These are phyloP conservation scores for Mylabris phalerata DNA, from an alignment of 1,140 invertebrate species.

Conservation along the genomic window DNA sequence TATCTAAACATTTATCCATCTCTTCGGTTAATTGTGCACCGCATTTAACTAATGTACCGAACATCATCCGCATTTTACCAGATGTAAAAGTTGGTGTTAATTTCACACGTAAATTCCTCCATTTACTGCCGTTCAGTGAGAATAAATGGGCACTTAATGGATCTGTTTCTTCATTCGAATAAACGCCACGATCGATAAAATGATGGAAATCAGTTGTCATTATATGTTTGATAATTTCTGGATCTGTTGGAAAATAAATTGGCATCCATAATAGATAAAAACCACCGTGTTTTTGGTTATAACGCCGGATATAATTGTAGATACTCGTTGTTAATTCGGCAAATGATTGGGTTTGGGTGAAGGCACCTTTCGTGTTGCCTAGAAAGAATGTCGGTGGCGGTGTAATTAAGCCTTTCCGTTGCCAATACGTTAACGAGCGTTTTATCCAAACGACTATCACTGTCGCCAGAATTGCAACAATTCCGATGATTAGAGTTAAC, in stretches of 20 bases:
- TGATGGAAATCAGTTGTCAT: conserved; percentile 40
- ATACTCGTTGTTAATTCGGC: not conserved
- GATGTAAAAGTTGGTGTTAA: conserved; percentile 44
- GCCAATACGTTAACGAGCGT: conserved; percentile 1
- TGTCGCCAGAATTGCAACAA: too few relatives aligned
- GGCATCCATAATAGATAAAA: conserved; percentile 10
- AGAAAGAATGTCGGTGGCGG: not conserved
- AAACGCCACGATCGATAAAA: conserved; percentile 43
- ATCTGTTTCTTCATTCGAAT: conserved; percentile 40
- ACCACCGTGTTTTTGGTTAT: conserved; percentile 25
- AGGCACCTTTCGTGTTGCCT: not conserved
- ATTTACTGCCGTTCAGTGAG: conserved; percentile 37
- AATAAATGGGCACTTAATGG: conserved; percentile 45
- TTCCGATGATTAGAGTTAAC: too few relatives aligned
- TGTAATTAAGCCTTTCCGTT: not conserved
- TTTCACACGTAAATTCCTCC: conserved; percentile 41
- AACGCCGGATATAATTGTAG: not conserved
- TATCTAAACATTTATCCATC: not conserved
- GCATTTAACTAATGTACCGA: conserved; percentile 18
- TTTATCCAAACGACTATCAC: too few relatives aligned
- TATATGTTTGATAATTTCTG: conserved; percentile 5
- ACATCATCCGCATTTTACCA: conserved; percentile 44
- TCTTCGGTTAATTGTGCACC: conserved; percentile 9
- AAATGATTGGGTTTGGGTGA: conserved; percentile 12
- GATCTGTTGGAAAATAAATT: conserved; percentile 2